Percentiles rank a stretch among this genome's conserved stretches.
Evolutionary conservation across 2,797 vertebrate genomes (phyloP).

Genomic region (Falco biarmicus): DNA sequence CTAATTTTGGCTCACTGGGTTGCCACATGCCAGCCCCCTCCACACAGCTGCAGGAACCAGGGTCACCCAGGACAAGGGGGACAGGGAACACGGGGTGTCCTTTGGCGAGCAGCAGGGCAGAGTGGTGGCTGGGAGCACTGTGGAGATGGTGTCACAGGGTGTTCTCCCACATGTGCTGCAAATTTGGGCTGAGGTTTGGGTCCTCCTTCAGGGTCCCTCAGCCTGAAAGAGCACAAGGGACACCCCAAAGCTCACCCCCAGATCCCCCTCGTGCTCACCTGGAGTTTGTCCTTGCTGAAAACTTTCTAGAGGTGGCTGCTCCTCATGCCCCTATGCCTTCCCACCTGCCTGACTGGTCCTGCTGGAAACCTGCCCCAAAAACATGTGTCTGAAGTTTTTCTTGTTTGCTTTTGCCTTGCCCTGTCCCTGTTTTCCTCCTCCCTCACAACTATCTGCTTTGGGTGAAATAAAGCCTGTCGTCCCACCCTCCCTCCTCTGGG

Average conservation of each 20-base stretch:
- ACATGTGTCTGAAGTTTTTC: background rate
- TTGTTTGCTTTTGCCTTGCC: background rate
- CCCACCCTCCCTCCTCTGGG: rapidly evolving
- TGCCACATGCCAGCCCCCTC: background rate
- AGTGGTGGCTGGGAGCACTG: background rate
- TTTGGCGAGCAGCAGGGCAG: background rate
- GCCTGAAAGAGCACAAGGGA: background rate
- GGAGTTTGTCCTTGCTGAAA: background rate
- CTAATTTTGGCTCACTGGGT: background rate
- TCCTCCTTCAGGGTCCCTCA: background rate
- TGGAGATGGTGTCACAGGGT: background rate
- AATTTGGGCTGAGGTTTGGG: background rate
- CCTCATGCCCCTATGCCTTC: background rate
- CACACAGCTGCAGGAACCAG: background rate
- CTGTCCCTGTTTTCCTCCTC: background rate
- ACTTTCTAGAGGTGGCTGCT: background rate
- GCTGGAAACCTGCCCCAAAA: background rate
- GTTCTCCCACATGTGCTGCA: background rate
- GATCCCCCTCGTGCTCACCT: background rate
- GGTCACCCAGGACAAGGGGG: background rate
- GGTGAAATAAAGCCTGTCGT: background rate
- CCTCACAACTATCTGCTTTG: background rate
- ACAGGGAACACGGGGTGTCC: background rate
- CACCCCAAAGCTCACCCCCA: background rate
- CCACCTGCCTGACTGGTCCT: background rate